These are phyloP conservation scores for Coleophora deauratella DNA, from an alignment of 2,888 invertebrate genomes.

Conservation along the genomic window DNA sequence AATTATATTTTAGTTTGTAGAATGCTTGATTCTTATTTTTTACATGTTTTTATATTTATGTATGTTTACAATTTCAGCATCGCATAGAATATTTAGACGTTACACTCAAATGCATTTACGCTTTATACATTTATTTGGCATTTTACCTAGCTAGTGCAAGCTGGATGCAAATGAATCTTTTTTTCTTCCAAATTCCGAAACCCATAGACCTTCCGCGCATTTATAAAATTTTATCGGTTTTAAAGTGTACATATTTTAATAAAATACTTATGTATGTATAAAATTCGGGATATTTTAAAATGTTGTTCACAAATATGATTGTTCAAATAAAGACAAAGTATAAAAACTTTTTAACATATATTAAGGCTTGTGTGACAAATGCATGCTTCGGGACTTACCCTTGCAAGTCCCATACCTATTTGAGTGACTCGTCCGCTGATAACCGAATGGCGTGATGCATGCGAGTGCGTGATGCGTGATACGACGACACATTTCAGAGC, in stretches of 20 bases:
- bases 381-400: constrained; percentile 13
- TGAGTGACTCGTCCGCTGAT: constrained; percentile 10
- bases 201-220: constrained; percentile 65
- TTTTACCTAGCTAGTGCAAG: constrained; percentile 48
- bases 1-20: constrained; percentile 48
- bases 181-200: constrained; percentile 39
- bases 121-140: constrained; percentile 45
- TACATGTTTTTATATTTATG: constrained; percentile 40
- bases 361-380: constrained; percentile 40
- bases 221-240: constrained; percentile 26
- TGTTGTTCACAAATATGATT: constrained; percentile 2
- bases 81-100: constrained; percentile 46
- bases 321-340: background rate
- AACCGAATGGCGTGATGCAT: constrained; percentile 33
- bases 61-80: constrained; percentile 62
- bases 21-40: constrained; percentile 52
- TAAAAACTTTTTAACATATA: background rate
- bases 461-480: constrained; percentile 51
- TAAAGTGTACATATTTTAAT: background rate
- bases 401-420: constrained; percentile 16
- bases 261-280: constrained; percentile 7
- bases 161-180: constrained; percentile 40
- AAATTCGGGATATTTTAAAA: constrained; percentile 9
- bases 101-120: constrained; percentile 48
- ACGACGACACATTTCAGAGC: constrained; percentile 83